Conservation (phyloP, 1,140 invertebrate genomes). For the Pseudomyrmex gracilis region DNA sequence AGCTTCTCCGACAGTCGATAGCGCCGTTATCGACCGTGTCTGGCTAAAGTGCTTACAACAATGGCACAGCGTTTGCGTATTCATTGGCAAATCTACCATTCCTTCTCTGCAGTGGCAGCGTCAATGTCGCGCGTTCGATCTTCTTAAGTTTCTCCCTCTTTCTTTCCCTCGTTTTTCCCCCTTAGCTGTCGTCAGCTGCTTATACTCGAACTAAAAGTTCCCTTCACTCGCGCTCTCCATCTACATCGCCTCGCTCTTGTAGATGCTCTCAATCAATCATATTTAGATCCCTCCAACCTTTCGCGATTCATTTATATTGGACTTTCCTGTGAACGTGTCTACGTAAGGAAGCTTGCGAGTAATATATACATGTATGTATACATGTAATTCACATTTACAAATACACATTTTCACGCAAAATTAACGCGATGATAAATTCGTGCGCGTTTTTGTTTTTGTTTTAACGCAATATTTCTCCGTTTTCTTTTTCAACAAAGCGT, state of each 20-base stretch:
- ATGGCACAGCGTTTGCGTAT: constrained; percentile 54
- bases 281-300: constrained; percentile 73
- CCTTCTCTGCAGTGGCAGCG: constrained; percentile 35
- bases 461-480: neutral
- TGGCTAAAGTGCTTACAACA: constrained; percentile 42
- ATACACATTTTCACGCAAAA: neutral
- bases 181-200: constrained; percentile 58
- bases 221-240: constrained; percentile 62
- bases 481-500: neutral
- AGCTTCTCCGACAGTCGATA: neutral
- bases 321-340: constrained; percentile 19
- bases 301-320: constrained; percentile 64
- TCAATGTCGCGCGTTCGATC: constrained; percentile 68
- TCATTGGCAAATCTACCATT: constrained; percentile 60
- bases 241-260: constrained; percentile 70
- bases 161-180: constrained; percentile 38
- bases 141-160: constrained; percentile 60
- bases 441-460: neutral
- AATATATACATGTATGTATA: neutral
- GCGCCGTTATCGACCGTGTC: constrained; percentile 13
- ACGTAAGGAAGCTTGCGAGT: neutral
- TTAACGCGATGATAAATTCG: neutral
- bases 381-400: neutral
- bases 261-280: constrained; percentile 81
- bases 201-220: constrained; percentile 33